Evolutionary conservation across 2,888 invertebrate species (phyloP).

Genomic region (Callyntrura guangdongensis): DNA sequence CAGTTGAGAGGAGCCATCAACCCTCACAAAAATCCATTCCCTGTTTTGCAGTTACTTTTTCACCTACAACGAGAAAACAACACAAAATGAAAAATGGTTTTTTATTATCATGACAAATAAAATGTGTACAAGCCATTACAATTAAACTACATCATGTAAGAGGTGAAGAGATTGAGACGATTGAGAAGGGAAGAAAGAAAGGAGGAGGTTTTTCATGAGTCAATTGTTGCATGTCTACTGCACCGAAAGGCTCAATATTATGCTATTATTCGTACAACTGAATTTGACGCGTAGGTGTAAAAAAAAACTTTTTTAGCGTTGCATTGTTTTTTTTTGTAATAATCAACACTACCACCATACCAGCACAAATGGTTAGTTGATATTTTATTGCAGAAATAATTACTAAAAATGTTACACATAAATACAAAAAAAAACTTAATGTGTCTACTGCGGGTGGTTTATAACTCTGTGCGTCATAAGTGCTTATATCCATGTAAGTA

Average conservation of each 20-base stretch:
- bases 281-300: neutral
- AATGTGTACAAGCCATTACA: neutral
- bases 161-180: neutral
- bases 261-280: neutral
- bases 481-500: neutral
- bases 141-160: constrained; percentile 12
- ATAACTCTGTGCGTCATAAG: neutral
- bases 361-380: neutral
- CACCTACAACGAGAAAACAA: constrained; percentile 12
- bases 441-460: neutral
- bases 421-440: too few species aligned
- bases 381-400: too few species aligned
- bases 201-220: constrained; percentile 25
- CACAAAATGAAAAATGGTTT: constrained; percentile 1
- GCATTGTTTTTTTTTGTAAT: constrained; percentile 11
- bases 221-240: constrained; percentile 20
- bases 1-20: constrained; percentile 6
- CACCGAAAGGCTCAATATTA: too few species aligned
- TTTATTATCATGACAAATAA: constrained; percentile 18
- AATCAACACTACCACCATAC: constrained; percentile 1
- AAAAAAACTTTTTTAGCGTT: neutral
- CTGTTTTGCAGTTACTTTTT: constrained; percentile 6
- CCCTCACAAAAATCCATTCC: constrained; percentile 2
- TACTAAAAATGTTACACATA: too few species aligned
- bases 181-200: neutral